These are phyloP conservation scores for Fragum sueziense DNA, from an alignment of 2,888 invertebrate genomes.

Conservation along the genomic window DNA sequence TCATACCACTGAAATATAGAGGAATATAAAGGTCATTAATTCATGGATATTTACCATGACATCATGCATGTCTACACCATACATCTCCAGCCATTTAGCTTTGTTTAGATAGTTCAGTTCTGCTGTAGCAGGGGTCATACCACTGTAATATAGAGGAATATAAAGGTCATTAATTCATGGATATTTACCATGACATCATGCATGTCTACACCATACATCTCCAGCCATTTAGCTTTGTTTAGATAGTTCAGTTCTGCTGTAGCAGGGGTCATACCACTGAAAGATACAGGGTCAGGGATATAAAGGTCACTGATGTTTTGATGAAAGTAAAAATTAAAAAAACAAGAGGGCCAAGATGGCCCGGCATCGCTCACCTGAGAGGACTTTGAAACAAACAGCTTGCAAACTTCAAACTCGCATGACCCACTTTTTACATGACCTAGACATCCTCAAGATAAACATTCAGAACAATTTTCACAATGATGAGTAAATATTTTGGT, in stretches of 20 bases:
- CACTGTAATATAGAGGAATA: slow-evolving; percentile 82
- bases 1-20: slow-evolving; percentile 86
- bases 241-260: slow-evolving; percentile 97
- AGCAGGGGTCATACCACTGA: slow-evolving; percentile 93
- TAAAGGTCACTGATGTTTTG: no score
- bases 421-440: no score
- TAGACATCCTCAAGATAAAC: no score
- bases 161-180: no score
- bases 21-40: neutral
- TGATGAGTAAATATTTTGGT: no score
- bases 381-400: no score
- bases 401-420: no score
- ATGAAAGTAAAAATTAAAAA: no score
- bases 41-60: slow-evolving; percentile 87
- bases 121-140: slow-evolving; percentile 96
- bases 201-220: slow-evolving; percentile 99
- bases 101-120: slow-evolving; percentile 97
- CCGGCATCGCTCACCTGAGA: no score
- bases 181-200: slow-evolving; percentile 94
- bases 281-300: slow-evolving; percentile 49
- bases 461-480: no score
- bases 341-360: no score
- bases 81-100: slow-evolving; percentile 99
- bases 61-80: slow-evolving; percentile 99
- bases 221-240: slow-evolving; percentile 98